These are phyloP conservation scores for Lissonota sp. DNA, from an alignment of 2,888 invertebrate genomes.

Conservation along the genomic window DNA sequence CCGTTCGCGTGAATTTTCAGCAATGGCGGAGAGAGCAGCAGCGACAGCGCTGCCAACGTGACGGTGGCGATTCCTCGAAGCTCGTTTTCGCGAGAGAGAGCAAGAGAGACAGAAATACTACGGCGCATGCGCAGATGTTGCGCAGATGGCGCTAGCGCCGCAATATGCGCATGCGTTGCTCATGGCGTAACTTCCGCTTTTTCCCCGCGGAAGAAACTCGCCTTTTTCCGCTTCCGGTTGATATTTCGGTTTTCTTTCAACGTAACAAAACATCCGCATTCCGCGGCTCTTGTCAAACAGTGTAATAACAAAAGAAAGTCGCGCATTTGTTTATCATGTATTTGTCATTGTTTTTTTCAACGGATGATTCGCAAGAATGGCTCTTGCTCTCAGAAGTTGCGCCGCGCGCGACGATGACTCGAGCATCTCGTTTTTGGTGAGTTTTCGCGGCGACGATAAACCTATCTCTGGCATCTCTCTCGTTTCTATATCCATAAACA, in stretches of 20 bases:
- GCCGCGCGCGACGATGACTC: slow-evolving; percentile 68
- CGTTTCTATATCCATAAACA: background rate
- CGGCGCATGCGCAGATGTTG: background rate
- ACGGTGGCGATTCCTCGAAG: background rate
- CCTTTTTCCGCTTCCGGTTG: slow-evolving; percentile 28
- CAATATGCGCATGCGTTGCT: slow-evolving; percentile 11
- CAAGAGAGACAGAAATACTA: background rate
- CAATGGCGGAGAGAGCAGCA: slow-evolving; percentile 54
- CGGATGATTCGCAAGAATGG: slow-evolving; percentile 69
- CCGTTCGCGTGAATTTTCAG: slow-evolving; percentile 41
- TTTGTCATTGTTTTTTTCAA: slow-evolving; percentile 26
- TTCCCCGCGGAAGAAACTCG: background rate
- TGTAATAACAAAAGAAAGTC: slow-evolving; percentile 11
- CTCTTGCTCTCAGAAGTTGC: slow-evolving; percentile 72
- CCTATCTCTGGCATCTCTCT: background rate
- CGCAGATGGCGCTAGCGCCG: background rate
- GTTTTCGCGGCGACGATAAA: slow-evolving; percentile 36
- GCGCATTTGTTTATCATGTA: slow-evolving; percentile 41
- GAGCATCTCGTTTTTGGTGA: slow-evolving; percentile 74
- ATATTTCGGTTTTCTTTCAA: background rate
- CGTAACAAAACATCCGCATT: slow-evolving; percentile 13
- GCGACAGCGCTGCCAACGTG: background rate
- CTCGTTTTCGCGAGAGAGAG: background rate
- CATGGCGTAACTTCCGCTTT: slow-evolving; percentile 40
- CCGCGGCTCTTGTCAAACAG: background rate